A percentile compares a stretch with the other conserved stretches of the same genome.
phyloP scores from a whole-genome alignment of 2,113 vertebrate genomes.

The Rostratula benghalensis region DNA sequence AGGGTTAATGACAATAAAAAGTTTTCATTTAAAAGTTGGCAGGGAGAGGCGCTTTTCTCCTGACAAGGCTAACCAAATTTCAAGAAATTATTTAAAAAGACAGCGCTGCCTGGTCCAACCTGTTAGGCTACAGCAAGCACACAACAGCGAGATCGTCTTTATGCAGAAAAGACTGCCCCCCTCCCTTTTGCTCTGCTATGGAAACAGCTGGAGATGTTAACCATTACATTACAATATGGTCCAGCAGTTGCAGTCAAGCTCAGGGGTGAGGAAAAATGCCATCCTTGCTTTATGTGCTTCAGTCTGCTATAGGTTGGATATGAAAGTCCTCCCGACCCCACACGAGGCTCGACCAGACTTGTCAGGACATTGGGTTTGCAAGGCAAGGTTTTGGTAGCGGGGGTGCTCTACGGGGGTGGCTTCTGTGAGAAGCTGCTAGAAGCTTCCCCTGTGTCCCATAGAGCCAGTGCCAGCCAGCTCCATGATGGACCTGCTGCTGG shows the following conservation, averaged over 20 bases:
- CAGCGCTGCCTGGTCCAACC: not conserved
- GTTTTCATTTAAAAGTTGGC: not conserved
- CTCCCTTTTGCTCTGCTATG: not conserved
- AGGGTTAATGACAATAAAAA: not conserved
- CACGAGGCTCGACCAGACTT: not conserved
- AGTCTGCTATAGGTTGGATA: not conserved
- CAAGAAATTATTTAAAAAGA: not conserved
- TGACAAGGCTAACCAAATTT: slow-evolving; percentile 20
- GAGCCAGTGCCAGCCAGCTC: not conserved
- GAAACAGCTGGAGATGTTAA: not conserved
- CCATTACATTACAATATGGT: not conserved
- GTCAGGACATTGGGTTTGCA: not conserved
- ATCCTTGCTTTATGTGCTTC: not conserved
- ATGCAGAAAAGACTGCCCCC: not conserved
- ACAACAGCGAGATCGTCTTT: not conserved
- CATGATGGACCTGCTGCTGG: not conserved
- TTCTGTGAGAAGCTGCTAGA: not conserved
- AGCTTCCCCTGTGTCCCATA: not conserved
- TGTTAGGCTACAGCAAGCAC: not conserved
- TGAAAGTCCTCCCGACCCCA: not conserved
- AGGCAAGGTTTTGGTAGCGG: not conserved
- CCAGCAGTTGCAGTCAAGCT: not conserved
- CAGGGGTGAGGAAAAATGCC: not conserved
- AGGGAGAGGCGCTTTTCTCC: not conserved
- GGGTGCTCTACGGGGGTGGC: not conserved